phyloP scores from a whole-genome alignment of 2,797 vertebrate species.

The Brachyrhaphis roseni region DNA sequence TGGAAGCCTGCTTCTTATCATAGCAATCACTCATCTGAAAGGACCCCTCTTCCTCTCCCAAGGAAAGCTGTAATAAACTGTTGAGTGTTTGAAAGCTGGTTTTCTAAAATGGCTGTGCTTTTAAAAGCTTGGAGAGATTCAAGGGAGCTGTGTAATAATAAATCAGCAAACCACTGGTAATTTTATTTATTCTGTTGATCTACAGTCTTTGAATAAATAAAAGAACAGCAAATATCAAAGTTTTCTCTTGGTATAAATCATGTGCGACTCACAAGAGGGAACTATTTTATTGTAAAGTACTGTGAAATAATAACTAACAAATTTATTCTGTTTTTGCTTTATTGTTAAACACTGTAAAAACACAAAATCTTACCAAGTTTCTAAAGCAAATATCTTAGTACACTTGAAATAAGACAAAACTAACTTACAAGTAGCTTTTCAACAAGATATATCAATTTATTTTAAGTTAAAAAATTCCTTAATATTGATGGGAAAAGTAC shows the following conservation, averaged over 20 bases:
- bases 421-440: no score
- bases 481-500: no score
- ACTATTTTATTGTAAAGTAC: neutral
- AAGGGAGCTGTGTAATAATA: neutral
- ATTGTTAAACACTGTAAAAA: neutral
- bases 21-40: slow-evolving; percentile 62
- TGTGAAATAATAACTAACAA: neutral
- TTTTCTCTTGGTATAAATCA: neutral
- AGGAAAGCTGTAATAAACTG: slow-evolving; percentile 51
- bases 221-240: neutral
- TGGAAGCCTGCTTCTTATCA: slow-evolving; percentile 63
- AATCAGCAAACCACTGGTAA: neutral
- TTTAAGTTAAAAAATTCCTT: no score
- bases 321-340: neutral
- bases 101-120: slow-evolving; percentile 18
- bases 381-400: no score
- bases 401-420: no score
- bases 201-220: neutral
- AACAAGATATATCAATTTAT: no score
- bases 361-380: no score
- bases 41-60: slow-evolving; percentile 25
- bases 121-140: neutral
- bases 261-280: neutral
- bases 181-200: neutral
- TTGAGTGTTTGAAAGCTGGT: slow-evolving; percentile 38